Base-by-base conservation (phyloP, 2,888 invertebrate species). In the Himalopsyche anomala region DNA sequence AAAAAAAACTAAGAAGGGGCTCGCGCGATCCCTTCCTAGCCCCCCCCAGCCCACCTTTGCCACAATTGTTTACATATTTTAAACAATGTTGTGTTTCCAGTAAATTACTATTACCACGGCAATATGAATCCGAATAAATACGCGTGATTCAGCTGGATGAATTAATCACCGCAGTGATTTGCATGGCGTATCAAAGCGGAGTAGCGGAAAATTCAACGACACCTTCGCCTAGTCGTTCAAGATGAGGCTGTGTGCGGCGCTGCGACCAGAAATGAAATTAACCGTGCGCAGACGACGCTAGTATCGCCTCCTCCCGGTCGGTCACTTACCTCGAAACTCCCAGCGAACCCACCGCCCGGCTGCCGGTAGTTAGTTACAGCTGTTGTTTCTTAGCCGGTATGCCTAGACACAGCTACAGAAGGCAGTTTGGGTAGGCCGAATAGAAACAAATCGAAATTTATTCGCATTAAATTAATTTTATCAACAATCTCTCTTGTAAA, bases 251-350 rank as follows among this genome's bases (percentile, higher is more conserved):
- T n/a, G 56, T n/a, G n/a, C 8, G 11, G 11, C 56, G n/a, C n/a
- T 28, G 19, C 19, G 62, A 62, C 19, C 62, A 62, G 62, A 62
- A 62, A 62, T 62, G 62, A 62, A 19, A 62, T 62, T 62, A 28
- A 4, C 62, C 19, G 62, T 2, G 62, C 19, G 6, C 62, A 19
- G 62, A 28, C 8, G 62, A 62, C 19, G 62, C 62, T 19, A 9
- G 19, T 19, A 62, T 62, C 62, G 79, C 79, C 85, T 82, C 82
- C 79, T 85, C 62, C 74, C 15, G 51, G 51, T n/a, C 85, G 85
- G 85, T 85, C 85, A 85, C 74, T 85, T 85, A 85, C 85, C 85
- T 84, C 62, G 19, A 3, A 15, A 51, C 51, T 15, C 15, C 51
- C 62, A n/a, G 62, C 4, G 6, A 55, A 62, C 19, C 62, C 62